These are phyloP conservation scores for Styela plicata DNA, from an alignment of 23 tunicate species.

Conservation along the genomic window DNA sequence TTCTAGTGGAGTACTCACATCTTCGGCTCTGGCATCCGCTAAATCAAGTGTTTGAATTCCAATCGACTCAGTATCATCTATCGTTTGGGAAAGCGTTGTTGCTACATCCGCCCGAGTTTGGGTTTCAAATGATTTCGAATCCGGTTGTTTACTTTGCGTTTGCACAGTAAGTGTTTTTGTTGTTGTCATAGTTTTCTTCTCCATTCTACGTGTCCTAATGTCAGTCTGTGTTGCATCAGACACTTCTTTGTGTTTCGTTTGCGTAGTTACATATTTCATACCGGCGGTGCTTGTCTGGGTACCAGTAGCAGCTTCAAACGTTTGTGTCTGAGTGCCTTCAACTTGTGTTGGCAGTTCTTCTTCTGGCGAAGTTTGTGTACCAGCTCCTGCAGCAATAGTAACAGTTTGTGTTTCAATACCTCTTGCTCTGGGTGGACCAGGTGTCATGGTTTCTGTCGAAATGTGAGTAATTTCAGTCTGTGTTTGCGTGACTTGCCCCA, in stretches of 20 bases:
- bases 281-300: background rate
- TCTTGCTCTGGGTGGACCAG: background rate
- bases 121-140: background rate
- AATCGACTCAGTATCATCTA: background rate
- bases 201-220: background rate
- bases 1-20: background rate
- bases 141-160: background rate
- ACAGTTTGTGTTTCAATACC: slow-evolving; percentile 15
- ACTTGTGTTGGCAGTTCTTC: slow-evolving; percentile 3
- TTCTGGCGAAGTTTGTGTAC: slow-evolving; percentile 7
- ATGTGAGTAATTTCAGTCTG: slow-evolving; percentile 15
- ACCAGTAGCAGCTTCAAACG: background rate
- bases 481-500: background rate
- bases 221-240: background rate
- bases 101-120: slow-evolving; percentile 13
- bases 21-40: background rate
- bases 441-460: slow-evolving; percentile 1
- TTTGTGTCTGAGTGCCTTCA: slow-evolving; percentile 16
- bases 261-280: background rate
- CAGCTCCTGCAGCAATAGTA: background rate
- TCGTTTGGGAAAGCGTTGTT: background rate
- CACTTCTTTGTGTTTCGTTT: background rate
- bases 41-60: slow-evolving; percentile 4
- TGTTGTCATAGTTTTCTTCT: background rate
- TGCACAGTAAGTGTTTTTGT: background rate